These are phyloP conservation scores for Teleiodes luculella DNA, from an alignment of 2,888 invertebrate species.

Conservation along the genomic window DNA sequence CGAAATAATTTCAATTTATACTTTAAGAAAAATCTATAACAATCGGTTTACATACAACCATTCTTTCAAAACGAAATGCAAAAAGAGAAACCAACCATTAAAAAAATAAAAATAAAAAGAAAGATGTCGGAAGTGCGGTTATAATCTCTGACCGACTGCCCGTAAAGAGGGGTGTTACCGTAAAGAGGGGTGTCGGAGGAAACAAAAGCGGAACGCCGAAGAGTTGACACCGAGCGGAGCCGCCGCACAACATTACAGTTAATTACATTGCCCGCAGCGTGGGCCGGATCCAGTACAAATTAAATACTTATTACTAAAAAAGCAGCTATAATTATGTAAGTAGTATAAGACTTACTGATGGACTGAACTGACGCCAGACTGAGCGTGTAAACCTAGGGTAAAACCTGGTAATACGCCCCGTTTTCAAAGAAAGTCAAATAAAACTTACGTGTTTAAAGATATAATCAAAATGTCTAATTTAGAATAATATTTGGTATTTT, in stretches of 20 bases:
- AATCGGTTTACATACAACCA: neutral
- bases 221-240: constrained; percentile 16
- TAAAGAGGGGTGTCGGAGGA: constrained; percentile 15
- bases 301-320: too few relatives aligned
- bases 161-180: neutral
- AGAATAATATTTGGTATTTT: too few relatives aligned
- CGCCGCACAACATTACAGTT: constrained; percentile 22
- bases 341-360: too few relatives aligned
- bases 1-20: too few relatives aligned
- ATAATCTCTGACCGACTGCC: constrained; percentile 3
- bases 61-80: neutral
- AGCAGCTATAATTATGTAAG: too few relatives aligned
- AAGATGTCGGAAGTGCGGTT: constrained; percentile 3
- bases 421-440: too few relatives aligned
- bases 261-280: constrained; percentile 22
- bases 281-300: constrained; percentile 2
- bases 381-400: too few relatives aligned
- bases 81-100: neutral
- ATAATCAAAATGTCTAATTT: too few relatives aligned
- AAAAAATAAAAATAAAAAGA: constrained; percentile 9
- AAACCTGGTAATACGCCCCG: too few relatives aligned
- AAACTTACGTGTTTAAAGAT: too few relatives aligned
- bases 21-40: too few relatives aligned
- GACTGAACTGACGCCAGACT: too few relatives aligned
- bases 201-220: constrained; percentile 22